Base-by-base conservation (phyloP, 2,113 vertebrate species). In the Lepisosteus oculatus region DNA sequence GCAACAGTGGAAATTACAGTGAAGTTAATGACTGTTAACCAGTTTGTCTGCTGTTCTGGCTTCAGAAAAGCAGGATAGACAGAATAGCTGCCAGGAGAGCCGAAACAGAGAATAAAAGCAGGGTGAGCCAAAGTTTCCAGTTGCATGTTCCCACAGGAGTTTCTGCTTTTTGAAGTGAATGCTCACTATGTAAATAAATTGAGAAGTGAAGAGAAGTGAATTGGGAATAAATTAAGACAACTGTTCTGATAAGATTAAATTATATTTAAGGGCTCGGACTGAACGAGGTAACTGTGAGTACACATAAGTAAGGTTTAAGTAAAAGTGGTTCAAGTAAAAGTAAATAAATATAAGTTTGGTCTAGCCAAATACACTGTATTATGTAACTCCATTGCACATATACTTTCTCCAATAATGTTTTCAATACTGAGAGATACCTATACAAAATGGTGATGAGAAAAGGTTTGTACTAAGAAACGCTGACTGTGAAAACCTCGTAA, bases 1-100 rank as follows among this genome's bases (percentile, higher is more conserved):
- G 78, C 72, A 75, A 73, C 17, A 59, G 70, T 54, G 65, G 80
- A 73, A 78, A 79, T 76, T 54, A 76, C 66, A 81, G 79, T 84
- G 77, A 77, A 79, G 70, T 77, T 83, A 83, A 85, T 82, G 77
- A 84, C 80, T 86, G 79, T 75, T 82, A 81, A 84, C 74, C 79
- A 69, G 77, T 66, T 64, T 73, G 43, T 76, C 69, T 72, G 76
- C 62, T 72, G 61, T 62, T 54, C 67, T 68, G 75, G 79, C 76
- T 76, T 76, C 70, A 71, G 75, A 76, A 78, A 61, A 72, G 73
- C 79, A 82, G 76, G 78, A 75, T 75, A 76, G 76, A 69, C 65
- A 59, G 66, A 77, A 69, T 65, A 63, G n/a, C 41, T 74, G 80
- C 82, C 83, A 85, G 72, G 71, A 74, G 68, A 71, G 68, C 12